Evolutionary conservation across 2,888 invertebrate genomes (phyloP).

Genomic region (Rugalucina vietnamica): DNA sequence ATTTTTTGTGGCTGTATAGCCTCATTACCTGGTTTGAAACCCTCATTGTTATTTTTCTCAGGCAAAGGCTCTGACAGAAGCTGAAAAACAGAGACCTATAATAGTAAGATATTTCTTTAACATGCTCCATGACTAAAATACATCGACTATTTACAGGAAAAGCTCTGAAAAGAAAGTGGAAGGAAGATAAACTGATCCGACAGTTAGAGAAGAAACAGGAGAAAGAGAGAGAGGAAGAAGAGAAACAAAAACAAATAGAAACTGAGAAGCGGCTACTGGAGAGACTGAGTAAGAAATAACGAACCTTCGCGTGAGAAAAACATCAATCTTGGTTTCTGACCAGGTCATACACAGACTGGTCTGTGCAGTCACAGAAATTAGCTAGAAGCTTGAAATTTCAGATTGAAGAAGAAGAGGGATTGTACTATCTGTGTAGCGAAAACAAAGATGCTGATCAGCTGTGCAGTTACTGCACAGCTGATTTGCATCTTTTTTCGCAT

Average conservation of each 20-base stretch:
- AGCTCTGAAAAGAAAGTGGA: constrained; percentile 76
- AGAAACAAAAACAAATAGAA: constrained; percentile 47
- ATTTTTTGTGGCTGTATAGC: background rate
- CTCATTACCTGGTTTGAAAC: background rate
- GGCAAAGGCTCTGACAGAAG: background rate
- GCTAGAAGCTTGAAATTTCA: too few relatives aligned
- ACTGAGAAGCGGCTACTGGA: constrained; percentile 59
- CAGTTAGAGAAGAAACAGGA: constrained; percentile 72
- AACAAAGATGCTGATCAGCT: too few relatives aligned
- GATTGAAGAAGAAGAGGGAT: too few relatives aligned
- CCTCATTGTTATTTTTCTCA: background rate
- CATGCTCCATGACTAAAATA: background rate
- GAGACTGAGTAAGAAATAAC: too few relatives aligned
- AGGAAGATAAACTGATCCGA: constrained; percentile 77
- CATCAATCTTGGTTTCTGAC: too few relatives aligned
- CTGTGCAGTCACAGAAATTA: too few relatives aligned
- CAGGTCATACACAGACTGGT: too few relatives aligned
- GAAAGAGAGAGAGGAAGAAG: constrained; percentile 61
- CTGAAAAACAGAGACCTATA: background rate
- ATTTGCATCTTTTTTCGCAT: too few relatives aligned
- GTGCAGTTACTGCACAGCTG: too few relatives aligned
- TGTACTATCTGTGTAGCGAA: too few relatives aligned
- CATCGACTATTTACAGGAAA: constrained; percentile 65
- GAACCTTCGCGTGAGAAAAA: too few relatives aligned
- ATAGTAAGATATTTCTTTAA: background rate